Conservation (phyloP, 2,888 invertebrate species). For the Oscheius sp. region DNA sequence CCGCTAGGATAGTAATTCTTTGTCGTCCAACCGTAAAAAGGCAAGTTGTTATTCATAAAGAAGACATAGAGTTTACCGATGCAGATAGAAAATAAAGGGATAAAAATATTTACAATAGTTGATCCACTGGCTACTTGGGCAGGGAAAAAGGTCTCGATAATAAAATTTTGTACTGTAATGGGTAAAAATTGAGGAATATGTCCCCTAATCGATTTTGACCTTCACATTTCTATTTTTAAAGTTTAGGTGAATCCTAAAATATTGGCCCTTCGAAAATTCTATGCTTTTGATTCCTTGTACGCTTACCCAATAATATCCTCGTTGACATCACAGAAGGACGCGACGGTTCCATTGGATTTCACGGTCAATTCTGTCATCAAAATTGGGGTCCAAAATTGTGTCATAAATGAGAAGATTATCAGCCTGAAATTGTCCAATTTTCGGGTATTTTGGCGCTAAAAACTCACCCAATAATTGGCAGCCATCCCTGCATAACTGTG, state of each 20-base stretch:
- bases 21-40: too few relatives aligned
- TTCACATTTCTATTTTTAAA: too few relatives aligned
- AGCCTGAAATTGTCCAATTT: slow-evolving; percentile 35
- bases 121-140: too few relatives aligned
- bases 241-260: not conserved
- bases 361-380: slow-evolving; percentile 55
- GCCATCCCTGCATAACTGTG: slow-evolving; percentile 16
- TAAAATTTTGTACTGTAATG: too few relatives aligned
- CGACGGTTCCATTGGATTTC: slow-evolving; percentile 40
- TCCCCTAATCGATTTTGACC: too few relatives aligned
- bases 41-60: too few relatives aligned
- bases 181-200: too few relatives aligned
- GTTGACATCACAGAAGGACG: slow-evolving; percentile 52
- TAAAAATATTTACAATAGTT: not conserved
- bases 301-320: slow-evolving; percentile 32
- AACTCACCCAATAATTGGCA: slow-evolving; percentile 29
- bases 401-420: slow-evolving; percentile 39
- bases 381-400: slow-evolving; percentile 54
- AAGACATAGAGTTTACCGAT: too few relatives aligned
- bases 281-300: too few relatives aligned
- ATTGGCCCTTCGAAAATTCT: too few relatives aligned
- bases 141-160: too few relatives aligned
- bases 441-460: not conserved
- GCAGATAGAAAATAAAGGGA: not conserved
- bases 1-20: too few relatives aligned